phyloP scores from a whole-genome alignment of 2,113 vertebrate species.

The Sphaerodactylus townsendi region DNA sequence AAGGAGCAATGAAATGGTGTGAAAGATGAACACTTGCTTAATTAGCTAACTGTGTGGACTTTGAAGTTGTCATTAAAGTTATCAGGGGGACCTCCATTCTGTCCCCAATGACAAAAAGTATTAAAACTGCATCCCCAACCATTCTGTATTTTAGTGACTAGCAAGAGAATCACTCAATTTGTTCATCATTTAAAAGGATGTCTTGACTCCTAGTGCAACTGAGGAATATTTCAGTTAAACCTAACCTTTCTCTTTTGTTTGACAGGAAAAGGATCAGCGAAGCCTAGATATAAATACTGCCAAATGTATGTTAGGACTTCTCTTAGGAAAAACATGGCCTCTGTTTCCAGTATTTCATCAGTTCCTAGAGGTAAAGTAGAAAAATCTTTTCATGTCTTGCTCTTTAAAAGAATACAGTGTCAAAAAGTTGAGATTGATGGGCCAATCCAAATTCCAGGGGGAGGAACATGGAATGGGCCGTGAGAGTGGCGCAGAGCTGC shows the following conservation, averaged over 20 bases:
- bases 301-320: slow-evolving; percentile 98
- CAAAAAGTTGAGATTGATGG: background rate
- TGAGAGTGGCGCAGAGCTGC: too few species aligned
- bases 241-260: slow-evolving; percentile 51
- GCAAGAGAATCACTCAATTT: background rate
- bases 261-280: slow-evolving; percentile 98
- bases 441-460: too few species aligned
- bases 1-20: background rate
- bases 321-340: slow-evolving; percentile 97
- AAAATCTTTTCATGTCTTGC: background rate
- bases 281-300: slow-evolving; percentile 99
- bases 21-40: background rate
- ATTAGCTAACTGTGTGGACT: background rate
- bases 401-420: background rate
- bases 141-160: background rate
- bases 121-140: background rate
- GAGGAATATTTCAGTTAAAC: slow-evolving; percentile 33
- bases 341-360: slow-evolving; percentile 99
- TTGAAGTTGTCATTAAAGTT: background rate
- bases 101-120: background rate
- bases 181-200: slow-evolving; percentile 21
- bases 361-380: slow-evolving; percentile 91
- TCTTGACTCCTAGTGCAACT: slow-evolving; percentile 10
- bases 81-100: background rate
- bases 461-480: too few species aligned